A percentile compares a stretch with the other conserved stretches of the same genome.
Evolutionary conservation across 2,888 invertebrate species (phyloP).

Genomic region (Notocelia uddmanniana): DNA sequence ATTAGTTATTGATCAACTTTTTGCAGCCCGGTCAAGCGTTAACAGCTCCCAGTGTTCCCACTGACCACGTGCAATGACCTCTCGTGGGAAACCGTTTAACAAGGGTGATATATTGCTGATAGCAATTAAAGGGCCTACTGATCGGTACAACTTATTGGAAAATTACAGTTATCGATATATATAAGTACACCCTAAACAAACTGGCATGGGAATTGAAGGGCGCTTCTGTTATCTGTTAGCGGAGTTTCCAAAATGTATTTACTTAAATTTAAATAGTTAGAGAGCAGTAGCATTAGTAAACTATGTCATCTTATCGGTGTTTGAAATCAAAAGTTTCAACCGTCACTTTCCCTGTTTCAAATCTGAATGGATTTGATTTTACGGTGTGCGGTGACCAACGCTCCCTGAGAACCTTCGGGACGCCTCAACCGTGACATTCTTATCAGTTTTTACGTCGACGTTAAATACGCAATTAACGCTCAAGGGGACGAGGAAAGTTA

Average conservation of each 20-base stretch:
- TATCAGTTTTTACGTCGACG: conserved; percentile 65
- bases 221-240: conserved; percentile 4
- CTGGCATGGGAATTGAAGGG: conserved; percentile 58
- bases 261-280: not conserved
- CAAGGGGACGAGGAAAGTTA: conserved; percentile 41
- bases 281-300: not conserved
- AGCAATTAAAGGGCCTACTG: conserved; percentile 69
- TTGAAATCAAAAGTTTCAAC: conserved; percentile 65
- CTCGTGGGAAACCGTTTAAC: conserved; percentile 79
- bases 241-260: conserved; percentile 11
- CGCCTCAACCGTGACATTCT: conserved; percentile 64
- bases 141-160: conserved; percentile 55
- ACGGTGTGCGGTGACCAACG: conserved; percentile 55
- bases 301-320: conserved; percentile 34
- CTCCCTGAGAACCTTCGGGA: conserved; percentile 62
- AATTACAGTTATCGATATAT: conserved; percentile 65
- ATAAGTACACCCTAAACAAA: conserved; percentile 54
- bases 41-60: conserved; percentile 49
- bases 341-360: conserved; percentile 64
- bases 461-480: conserved; percentile 40
- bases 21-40: conserved; percentile 30
- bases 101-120: conserved; percentile 74
- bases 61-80: conserved; percentile 57
- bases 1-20: conserved; percentile 13
- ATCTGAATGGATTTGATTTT: conserved; percentile 64